phyloP scores from a whole-genome alignment of 2,113 vertebrate species.

The Corythaeola cristata region DNA sequence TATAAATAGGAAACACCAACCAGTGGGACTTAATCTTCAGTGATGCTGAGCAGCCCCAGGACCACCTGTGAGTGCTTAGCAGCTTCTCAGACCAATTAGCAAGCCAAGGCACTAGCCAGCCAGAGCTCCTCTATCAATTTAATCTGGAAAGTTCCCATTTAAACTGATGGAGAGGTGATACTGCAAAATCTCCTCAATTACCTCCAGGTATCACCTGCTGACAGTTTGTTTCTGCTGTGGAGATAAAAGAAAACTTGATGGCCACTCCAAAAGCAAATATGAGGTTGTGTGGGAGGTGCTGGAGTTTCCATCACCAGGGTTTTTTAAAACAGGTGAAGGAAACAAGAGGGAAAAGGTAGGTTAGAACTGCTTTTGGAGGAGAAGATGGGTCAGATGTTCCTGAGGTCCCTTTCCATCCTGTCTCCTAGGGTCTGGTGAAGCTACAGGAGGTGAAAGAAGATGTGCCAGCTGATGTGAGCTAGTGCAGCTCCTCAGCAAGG shows the following conservation, averaged over 20 bases:
- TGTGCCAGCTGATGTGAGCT: not conserved
- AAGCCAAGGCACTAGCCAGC: not conserved
- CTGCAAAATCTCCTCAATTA: not conserved
- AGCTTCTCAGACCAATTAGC: not conserved
- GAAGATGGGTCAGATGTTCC: not conserved
- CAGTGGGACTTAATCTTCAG: not conserved
- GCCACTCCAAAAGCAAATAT: not conserved
- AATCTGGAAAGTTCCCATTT: not conserved
- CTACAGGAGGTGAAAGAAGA: not conserved
- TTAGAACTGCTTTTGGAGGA: not conserved
- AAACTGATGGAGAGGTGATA: not conserved
- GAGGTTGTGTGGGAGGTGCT: not conserved
- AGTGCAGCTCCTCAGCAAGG: not conserved
- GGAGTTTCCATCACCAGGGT: not conserved
- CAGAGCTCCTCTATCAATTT: not conserved
- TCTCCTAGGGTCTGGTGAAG: not conserved
- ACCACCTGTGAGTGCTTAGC: not conserved
- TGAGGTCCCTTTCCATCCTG: not conserved
- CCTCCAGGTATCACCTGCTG: not conserved
- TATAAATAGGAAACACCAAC: not conserved
- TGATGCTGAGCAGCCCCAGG: not conserved
- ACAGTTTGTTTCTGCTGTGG: not conserved
- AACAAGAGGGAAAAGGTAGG: not conserved
- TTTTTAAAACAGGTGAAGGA: not conserved
- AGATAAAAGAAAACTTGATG: not conserved